Conservation (phyloP, 1,140 invertebrate genomes). For the Lepidurus couesii region DNA sequence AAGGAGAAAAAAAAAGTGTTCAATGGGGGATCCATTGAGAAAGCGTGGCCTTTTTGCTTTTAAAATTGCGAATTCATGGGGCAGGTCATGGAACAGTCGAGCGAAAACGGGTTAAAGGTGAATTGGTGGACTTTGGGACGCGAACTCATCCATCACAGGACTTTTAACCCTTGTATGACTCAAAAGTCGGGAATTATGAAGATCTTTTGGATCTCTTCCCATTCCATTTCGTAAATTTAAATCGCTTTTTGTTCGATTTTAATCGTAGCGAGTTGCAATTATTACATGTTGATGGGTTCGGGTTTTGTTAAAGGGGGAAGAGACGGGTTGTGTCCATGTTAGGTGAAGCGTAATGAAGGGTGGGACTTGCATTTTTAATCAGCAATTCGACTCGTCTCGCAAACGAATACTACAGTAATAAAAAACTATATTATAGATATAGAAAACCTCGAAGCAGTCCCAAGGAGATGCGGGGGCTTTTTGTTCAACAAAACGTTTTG, state of each 20-base stretch:
- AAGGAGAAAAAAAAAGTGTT: too few relatives aligned
- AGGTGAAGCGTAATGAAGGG: conserved; percentile 21
- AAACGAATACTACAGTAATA: too few relatives aligned
- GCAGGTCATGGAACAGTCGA: neutral
- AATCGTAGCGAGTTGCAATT: neutral
- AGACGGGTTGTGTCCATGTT: conserved; percentile 8
- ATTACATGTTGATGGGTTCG: neutral
- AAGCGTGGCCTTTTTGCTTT: neutral
- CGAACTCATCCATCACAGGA: too few relatives aligned
- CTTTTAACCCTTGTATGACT: too few relatives aligned
- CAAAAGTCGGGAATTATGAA: too few relatives aligned
- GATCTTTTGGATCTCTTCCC: neutral
- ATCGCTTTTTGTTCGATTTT: neutral
- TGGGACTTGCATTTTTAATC: conserved; percentile 14
- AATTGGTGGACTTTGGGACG: too few relatives aligned
- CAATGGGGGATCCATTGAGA: neutral
- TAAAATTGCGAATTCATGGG: conserved; percentile 8
- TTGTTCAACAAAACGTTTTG: neutral
- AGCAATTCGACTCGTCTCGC: neutral
- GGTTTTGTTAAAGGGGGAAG: neutral
- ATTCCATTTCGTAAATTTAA: neutral
- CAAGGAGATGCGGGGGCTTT: neutral
- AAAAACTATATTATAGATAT: neutral
- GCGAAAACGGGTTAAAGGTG: too few relatives aligned
- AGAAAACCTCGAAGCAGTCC: neutral